These are phyloP conservation scores for Meriones psammophilus DNA, from an alignment of 2,797 vertebrate genomes.

Conservation along the genomic window DNA sequence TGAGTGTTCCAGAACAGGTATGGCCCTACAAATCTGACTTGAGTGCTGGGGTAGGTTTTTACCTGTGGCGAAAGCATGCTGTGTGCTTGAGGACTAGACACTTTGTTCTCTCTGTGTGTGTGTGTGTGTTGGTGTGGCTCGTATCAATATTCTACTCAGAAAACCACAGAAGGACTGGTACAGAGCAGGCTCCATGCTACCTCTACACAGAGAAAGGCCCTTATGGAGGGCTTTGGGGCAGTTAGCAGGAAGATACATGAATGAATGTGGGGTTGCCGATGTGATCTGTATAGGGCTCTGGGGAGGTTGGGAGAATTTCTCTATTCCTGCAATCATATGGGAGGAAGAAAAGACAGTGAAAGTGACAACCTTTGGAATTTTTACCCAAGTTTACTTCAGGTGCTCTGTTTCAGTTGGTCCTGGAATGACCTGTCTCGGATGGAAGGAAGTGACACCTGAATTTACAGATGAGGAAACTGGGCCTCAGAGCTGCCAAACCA, in stretches of 20 bases:
- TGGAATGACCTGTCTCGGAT: background rate
- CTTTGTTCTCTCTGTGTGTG: background rate
- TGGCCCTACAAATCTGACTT: background rate
- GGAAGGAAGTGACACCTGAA: background rate
- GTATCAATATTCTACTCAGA: background rate
- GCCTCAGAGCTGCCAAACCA: background rate
- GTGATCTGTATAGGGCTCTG: background rate
- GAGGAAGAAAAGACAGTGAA: background rate
- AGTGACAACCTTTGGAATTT: background rate
- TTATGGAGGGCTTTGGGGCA: background rate
- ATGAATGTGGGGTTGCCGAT: background rate
- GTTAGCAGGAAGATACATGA: background rate
- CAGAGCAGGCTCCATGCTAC: background rate
- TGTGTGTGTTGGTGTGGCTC: background rate
- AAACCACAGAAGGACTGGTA: background rate
- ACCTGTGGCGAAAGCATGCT: background rate
- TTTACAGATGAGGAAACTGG: background rate
- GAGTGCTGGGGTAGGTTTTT: background rate
- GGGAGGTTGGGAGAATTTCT: background rate
- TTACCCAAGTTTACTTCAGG: background rate
- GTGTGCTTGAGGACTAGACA: background rate
- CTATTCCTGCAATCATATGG: background rate
- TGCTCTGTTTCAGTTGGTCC: background rate
- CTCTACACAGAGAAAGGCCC: background rate
- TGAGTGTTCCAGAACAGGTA: slow-evolving; percentile 27